phyloP scores from a whole-genome alignment of 2,888 invertebrate genomes.

The Troides helena region DNA sequence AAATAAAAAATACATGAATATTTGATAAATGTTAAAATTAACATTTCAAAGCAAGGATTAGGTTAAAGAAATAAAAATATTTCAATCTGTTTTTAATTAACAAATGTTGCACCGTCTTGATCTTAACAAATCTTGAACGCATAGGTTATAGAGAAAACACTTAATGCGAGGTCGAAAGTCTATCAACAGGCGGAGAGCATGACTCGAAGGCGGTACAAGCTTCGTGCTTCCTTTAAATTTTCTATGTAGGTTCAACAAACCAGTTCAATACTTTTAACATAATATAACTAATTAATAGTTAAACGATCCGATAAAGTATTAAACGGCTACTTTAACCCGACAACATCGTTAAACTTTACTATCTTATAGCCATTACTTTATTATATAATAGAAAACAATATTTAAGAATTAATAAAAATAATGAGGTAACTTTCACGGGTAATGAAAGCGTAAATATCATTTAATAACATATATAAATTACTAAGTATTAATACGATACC shows the following conservation, averaged over 20 bases:
- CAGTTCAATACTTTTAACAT: too few species aligned
- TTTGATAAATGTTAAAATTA: neutral
- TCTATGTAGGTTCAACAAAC: neutral
- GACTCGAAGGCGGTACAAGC: constrained; percentile 52
- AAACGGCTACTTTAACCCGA: too few species aligned
- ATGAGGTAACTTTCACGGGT: too few species aligned
- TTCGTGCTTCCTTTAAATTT: constrained; percentile 39
- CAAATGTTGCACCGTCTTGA: constrained; percentile 3
- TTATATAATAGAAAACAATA: too few species aligned
- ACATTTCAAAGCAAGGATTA: neutral
- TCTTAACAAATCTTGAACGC: constrained; percentile 34
- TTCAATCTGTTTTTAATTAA: constrained; percentile 3
- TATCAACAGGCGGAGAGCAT: constrained; percentile 68
- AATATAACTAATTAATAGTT: too few species aligned
- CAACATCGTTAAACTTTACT: too few species aligned
- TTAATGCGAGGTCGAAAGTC: constrained; percentile 68
- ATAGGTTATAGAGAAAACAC: constrained; percentile 58
- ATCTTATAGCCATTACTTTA: too few species aligned
- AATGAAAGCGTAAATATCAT: too few species aligned
- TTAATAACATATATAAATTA: too few species aligned
- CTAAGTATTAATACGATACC: too few species aligned
- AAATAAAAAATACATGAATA: neutral
- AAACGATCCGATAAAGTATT: too few species aligned
- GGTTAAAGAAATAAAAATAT: neutral
- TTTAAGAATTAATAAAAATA: too few species aligned